These are phyloP conservation scores for Drosophila oshimai DNA, from an alignment of 1,140 invertebrate genomes.

Conservation along the genomic window DNA sequence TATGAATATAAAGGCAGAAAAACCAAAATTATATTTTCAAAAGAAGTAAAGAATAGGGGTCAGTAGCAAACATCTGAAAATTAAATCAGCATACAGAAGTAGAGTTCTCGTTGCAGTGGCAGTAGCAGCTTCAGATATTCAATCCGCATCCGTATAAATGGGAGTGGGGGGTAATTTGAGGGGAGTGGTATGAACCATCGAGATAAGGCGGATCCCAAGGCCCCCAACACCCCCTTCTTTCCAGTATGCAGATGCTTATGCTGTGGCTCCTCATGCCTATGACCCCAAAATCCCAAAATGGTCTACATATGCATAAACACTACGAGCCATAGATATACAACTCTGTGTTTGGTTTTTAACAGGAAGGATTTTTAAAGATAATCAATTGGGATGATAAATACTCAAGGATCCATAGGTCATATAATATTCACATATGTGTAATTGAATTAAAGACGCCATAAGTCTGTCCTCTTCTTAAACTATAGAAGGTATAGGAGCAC, in stretches of 20 bases:
- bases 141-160: slow-evolving; percentile 5
- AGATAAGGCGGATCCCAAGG: slow-evolving; percentile 19
- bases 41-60: background rate
- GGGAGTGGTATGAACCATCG: slow-evolving; percentile 5
- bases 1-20: slow-evolving; percentile 1
- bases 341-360: background rate
- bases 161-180: background rate
- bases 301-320: slow-evolving; percentile 34
- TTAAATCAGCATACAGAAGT: slow-evolving; percentile 19
- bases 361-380: too few relatives aligned
- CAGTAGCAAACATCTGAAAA: slow-evolving; percentile 24
- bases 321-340: background rate
- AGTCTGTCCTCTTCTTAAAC: too few relatives aligned
- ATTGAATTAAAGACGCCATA: too few relatives aligned
- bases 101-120: slow-evolving; percentile 1
- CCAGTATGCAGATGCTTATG: slow-evolving; percentile 28
- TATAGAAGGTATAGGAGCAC: too few relatives aligned
- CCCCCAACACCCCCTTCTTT: background rate
- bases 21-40: slow-evolving; percentile 17
- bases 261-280: slow-evolving; percentile 39
- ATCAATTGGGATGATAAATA: too few relatives aligned
- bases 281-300: slow-evolving; percentile 56
- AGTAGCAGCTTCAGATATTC: slow-evolving; percentile 1
- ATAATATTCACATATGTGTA: too few relatives aligned
- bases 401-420: too few relatives aligned